Evolutionary conservation across 2,797 vertebrate genomes (phyloP).

Genomic region (Moxostoma hubbsi): DNA sequence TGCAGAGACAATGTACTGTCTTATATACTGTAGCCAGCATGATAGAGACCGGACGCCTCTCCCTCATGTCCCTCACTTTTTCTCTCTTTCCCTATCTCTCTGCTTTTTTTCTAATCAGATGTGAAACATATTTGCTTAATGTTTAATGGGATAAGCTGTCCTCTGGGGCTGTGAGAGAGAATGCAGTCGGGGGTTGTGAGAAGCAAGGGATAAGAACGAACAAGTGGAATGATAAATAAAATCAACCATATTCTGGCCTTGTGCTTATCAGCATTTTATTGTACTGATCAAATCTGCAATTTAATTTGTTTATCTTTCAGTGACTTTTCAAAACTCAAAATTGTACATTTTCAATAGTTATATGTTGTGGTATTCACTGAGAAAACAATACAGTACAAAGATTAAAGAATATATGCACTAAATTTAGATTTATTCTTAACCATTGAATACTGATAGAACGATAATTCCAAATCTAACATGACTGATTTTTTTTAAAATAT

Average conservation of each 20-base stretch:
- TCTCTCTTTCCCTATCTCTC: constrained; percentile 9
- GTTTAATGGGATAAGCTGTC: constrained; percentile 56
- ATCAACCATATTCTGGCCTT: constrained; percentile 9
- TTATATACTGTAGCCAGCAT: constrained; percentile 40
- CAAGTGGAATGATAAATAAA: constrained; percentile 21
- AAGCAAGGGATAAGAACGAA: constrained; percentile 43
- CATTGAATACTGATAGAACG: neutral
- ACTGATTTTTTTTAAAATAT: neutral
- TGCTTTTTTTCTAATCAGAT: constrained; percentile 54
- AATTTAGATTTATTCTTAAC: neutral
- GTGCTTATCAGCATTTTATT: constrained; percentile 21
- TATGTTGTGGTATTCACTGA: neutral
- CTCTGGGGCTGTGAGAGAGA: constrained; percentile 50
- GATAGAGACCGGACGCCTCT: constrained; percentile 15
- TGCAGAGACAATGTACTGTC: neutral
- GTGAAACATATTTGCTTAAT: constrained; percentile 65
- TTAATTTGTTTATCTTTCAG: neutral
- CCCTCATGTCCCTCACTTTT: constrained; percentile 12
- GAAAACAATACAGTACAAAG: neutral
- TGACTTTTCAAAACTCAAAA: neutral
- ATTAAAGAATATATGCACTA: neutral
- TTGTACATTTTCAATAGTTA: neutral
- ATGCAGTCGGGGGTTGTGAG: constrained; percentile 47
- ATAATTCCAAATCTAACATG: neutral
- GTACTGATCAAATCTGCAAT: neutral